Base-by-base conservation (phyloP, 2,888 invertebrate species). In the Boloria euphrosyne region DNA sequence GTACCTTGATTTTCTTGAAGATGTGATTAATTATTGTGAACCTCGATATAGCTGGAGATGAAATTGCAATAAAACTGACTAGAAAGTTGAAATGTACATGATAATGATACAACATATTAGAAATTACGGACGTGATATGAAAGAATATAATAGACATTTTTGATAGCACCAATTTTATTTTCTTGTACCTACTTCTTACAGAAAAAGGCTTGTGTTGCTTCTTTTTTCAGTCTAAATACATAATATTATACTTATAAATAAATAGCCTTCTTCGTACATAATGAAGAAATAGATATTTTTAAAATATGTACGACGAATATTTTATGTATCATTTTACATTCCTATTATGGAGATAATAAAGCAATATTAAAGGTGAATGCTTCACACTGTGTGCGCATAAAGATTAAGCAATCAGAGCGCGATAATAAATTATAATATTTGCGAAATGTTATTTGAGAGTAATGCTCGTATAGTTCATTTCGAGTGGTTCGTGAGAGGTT, bases 401-500 rank as follows among this genome's bases (percentile, higher is more conserved):
- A n/a, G 63, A 62, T 71, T 73, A 38, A 60, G 66, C 50, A 69
- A 70, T 67, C 62, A 58, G 58, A 65, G 60, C 66, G 65, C 62
- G 60, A 68, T 68, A 52, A 59, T 58, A 70, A 68, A 71, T 69
- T 71, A 73, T 73, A 73, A 71, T 70, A 71, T 70, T 76, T 75
- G 72, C 72, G 66, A 74, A 75, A 76, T 71, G 65, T 69, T 72
- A 75, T 72, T 67, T 70, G 65, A 69, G 69, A 73, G 71, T 73
- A 72, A 73, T 73, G 72, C 65, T 70, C 72, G 71, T 66, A 69
- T 75, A 73, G 78, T 83, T 83, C 84, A 78, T 80, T 81, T 80
- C 76, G 78, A 76, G 80, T 76, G 80, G 72, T 74, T 81, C 85
- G 84, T 84, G 85, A 86, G 85, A 83, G 80, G 82, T 85, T 84